phyloP scores from a whole-genome alignment of 2,113 vertebrate species.

The Melanerpes aurifrons region DNA sequence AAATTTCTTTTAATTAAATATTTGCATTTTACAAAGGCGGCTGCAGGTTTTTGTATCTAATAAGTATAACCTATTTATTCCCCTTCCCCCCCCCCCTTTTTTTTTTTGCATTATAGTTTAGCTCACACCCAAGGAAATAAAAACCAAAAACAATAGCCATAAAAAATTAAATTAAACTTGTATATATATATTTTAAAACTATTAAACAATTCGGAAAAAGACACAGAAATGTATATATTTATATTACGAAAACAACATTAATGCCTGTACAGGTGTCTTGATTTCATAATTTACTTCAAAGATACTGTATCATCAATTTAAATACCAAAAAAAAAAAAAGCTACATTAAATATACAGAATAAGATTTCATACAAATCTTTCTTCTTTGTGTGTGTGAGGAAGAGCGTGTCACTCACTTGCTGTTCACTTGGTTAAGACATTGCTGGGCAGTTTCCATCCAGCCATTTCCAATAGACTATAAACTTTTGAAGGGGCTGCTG shows the following conservation, averaged over 20 bases:
- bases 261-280: conserved; percentile 91
- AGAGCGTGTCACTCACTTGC: conserved; percentile 55
- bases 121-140: conserved; percentile 69
- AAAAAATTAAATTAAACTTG: conserved; percentile 84
- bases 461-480: conserved; percentile 89
- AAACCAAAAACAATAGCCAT: conserved; percentile 80
- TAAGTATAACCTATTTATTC: conserved; percentile 59
- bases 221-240: conserved; percentile 86
- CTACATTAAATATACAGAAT: conserved; percentile 99
- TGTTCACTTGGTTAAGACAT: conserved; percentile 91
- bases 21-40: conserved; percentile 77
- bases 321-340: conserved; percentile 92
- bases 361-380: conserved; percentile 98
- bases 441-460: conserved; percentile 83
- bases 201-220: conserved; percentile 82
- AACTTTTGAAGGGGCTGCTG: conserved; percentile 82
- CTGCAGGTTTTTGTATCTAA: conserved; percentile 68
- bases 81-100: background rate
- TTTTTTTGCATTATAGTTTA: conserved; percentile 60
- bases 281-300: conserved; percentile 99
- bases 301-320: conserved; percentile 99
- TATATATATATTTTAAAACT: conserved; percentile 78
- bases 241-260: conserved; percentile 88
- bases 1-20: conserved; percentile 81
- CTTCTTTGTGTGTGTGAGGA: conserved; percentile 39